These are phyloP conservation scores for Ferdinandea cuprea DNA, from an alignment of 2,888 invertebrate species.

Conservation along the genomic window DNA sequence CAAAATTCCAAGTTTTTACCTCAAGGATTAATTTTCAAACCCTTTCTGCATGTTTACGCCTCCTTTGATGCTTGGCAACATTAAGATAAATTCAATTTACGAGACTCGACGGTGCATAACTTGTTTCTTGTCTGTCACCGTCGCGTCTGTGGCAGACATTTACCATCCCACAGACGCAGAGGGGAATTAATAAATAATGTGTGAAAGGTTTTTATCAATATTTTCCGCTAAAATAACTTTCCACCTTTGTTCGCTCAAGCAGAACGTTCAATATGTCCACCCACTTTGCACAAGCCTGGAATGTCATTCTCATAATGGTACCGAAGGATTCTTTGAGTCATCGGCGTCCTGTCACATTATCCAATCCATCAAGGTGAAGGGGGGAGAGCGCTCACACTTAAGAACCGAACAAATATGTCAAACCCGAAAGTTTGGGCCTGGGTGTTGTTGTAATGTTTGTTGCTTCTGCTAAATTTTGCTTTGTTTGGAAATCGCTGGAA, in stretches of 20 bases:
- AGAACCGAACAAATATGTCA: constrained; percentile 42
- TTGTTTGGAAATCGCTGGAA: constrained; percentile 58
- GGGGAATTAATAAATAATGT: constrained; percentile 54
- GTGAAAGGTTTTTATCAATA: constrained; percentile 61
- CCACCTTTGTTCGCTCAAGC: not conserved
- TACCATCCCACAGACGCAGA: not conserved
- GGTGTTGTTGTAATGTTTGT: constrained; percentile 13
- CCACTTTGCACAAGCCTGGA: constrained; percentile 37
- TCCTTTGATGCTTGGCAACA: not conserved
- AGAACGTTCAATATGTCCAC: constrained; percentile 24
- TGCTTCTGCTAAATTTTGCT: constrained; percentile 30
- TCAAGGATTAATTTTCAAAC: no score
- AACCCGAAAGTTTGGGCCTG: constrained; percentile 44
- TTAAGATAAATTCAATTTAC: constrained; percentile 41
- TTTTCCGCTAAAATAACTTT: constrained; percentile 62
- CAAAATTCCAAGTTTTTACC: no score
- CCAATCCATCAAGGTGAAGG: constrained; percentile 68
- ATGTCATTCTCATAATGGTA: constrained; percentile 59
- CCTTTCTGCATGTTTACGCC: no score
- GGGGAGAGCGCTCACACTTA: constrained; percentile 4
- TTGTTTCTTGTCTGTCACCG: not conserved
- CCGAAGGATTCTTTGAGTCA: constrained; percentile 8
- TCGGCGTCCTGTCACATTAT: constrained; percentile 67
- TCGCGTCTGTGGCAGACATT: constrained; percentile 6
- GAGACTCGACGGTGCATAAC: constrained; percentile 34